A percentile compares a stretch with the other conserved stretches of the same genome.
Evolutionary conservation across 2,797 vertebrate species (phyloP).

Genomic region (Petrocephalus sullivani): DNA sequence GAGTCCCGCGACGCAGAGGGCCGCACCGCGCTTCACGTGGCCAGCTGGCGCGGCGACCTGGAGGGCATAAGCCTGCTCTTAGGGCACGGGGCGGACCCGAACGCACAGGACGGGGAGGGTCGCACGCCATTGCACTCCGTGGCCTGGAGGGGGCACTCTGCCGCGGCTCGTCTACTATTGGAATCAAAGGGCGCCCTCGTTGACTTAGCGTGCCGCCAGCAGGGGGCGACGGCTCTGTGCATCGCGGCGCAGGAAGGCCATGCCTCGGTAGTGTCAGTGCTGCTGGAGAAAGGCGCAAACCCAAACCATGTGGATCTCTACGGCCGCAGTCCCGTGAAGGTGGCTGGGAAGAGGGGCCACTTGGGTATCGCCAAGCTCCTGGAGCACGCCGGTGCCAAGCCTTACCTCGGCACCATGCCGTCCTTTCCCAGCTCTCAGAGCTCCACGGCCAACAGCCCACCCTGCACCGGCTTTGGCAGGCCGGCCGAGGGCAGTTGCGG

Average conservation of each 20-base stretch:
- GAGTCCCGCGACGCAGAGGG: constrained; percentile 69
- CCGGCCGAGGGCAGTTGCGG: constrained; percentile 31
- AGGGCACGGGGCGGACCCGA: constrained; percentile 61
- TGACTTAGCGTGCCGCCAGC: constrained; percentile 61
- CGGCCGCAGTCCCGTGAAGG: constrained; percentile 63
- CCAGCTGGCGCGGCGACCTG: constrained; percentile 65
- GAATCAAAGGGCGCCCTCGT: constrained; percentile 46
- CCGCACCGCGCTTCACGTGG: constrained; percentile 68
- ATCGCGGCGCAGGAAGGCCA: constrained; percentile 72
- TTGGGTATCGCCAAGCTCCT: constrained; percentile 60
- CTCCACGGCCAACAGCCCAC: constrained; percentile 39
- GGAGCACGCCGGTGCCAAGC: constrained; percentile 61
- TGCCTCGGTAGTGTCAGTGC: constrained; percentile 56
- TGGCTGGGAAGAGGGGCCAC: constrained; percentile 65
- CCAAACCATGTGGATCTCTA: constrained; percentile 64
- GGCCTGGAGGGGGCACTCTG: constrained; percentile 64
- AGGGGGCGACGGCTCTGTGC: constrained; percentile 70
- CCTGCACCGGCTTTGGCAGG: constrained; percentile 37
- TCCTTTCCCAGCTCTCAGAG: constrained; percentile 41
- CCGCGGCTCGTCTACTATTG: constrained; percentile 56
- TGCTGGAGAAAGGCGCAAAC: constrained; percentile 65
- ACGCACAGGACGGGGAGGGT: constrained; percentile 61
- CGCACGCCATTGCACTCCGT: constrained; percentile 70
- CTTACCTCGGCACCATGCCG: constrained; percentile 50
- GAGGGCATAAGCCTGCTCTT: constrained; percentile 59